These are phyloP conservation scores for Ectemnius lituratus DNA, from an alignment of 2,888 invertebrate genomes.

Conservation along the genomic window DNA sequence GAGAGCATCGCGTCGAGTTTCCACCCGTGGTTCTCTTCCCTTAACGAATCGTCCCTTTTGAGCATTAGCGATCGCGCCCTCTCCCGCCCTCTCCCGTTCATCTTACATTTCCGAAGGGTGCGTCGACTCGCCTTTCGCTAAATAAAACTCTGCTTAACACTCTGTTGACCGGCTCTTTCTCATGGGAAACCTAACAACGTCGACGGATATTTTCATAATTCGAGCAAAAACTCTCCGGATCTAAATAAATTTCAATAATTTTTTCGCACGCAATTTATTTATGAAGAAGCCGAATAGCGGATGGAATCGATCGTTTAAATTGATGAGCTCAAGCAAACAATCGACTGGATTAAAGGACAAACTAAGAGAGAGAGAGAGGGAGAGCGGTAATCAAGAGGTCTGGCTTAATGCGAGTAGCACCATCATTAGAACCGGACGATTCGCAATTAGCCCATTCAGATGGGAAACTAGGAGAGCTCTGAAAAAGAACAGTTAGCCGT, in stretches of 20 bases:
- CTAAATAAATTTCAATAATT: no score
- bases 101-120: background rate
- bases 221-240: no score
- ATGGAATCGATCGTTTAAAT: no score
- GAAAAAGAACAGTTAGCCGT: conserved; percentile 5
- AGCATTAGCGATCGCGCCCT: conserved; percentile 50
- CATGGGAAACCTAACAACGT: no score
- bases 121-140: background rate
- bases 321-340: background rate
- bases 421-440: background rate
- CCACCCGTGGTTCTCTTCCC: conserved; percentile 10
- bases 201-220: no score
- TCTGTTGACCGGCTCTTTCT: no score
- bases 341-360: background rate
- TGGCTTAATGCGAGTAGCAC: background rate
- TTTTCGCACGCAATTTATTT: no score
- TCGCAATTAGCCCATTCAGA: conserved; percentile 2
- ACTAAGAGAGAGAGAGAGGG: background rate
- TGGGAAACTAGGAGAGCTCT: background rate
- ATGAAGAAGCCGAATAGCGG: no score
- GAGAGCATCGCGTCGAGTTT: conserved; percentile 29
- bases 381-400: background rate
- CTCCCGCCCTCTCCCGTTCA: conserved; percentile 33
- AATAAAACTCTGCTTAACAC: no score
- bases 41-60: conserved; percentile 43